Conservation (phyloP, 2,113 vertebrate genomes). For the Cavia porcellus region DNA sequence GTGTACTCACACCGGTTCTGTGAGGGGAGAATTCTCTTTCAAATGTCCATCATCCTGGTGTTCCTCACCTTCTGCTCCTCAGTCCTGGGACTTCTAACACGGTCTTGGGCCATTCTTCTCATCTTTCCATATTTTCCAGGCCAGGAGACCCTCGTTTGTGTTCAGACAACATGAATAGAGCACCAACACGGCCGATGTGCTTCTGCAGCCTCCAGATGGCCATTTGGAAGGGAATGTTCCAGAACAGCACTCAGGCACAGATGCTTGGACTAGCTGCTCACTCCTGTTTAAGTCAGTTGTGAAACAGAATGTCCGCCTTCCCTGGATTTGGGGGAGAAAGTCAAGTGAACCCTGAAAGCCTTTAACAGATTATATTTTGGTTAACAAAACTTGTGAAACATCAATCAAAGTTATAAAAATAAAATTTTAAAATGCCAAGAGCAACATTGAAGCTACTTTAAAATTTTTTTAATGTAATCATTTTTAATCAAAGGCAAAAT, state of each 20-base stretch:
- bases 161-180: not conserved
- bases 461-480: not conserved
- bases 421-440: not conserved
- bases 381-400: not conserved
- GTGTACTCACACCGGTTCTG: accelerated
- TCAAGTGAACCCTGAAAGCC: not conserved
- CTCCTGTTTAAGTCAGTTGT: not conserved
- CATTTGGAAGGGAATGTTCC: not conserved
- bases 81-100: not conserved
- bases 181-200: no score
- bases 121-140: not conserved
- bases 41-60: not conserved
- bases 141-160: not conserved
- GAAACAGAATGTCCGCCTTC: not conserved
- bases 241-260: not conserved
- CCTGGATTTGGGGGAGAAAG: not conserved
- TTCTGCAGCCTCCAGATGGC: not conserved
- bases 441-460: not conserved
- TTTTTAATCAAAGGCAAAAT: not conserved
- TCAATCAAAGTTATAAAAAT: not conserved
- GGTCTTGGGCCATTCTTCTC: not conserved
- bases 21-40: not conserved
- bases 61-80: not conserved
- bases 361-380: not conserved
- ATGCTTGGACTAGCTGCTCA: not conserved